Conservation (phyloP, 2,113 vertebrate genomes). For the Nyctereutes procyonoides region DNA sequence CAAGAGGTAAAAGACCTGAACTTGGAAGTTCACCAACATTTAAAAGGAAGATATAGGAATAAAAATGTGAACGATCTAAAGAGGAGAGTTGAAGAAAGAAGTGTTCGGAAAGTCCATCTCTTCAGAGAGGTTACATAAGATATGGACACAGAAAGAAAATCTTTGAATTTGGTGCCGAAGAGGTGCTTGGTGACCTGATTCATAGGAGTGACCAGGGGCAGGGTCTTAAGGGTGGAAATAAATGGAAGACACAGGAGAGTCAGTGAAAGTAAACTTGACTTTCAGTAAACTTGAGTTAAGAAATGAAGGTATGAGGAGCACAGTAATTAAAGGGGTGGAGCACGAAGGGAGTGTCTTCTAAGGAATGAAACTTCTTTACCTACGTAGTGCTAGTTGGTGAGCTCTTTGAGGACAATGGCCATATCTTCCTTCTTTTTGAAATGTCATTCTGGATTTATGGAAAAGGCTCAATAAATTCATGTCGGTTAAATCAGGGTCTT, state of each 20-base stretch:
- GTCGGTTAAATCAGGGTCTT: background rate
- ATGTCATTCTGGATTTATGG: background rate
- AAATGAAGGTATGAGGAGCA: background rate
- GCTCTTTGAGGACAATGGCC: background rate
- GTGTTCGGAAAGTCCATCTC: background rate
- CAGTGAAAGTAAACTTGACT: background rate
- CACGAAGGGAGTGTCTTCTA: background rate
- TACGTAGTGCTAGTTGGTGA: background rate
- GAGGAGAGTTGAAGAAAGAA: background rate
- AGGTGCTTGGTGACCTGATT: background rate
- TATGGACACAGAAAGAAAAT: background rate
- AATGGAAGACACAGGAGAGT: background rate
- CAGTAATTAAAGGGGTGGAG: background rate
- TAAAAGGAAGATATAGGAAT: background rate
- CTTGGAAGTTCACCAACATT: background rate
- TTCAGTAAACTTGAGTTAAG: background rate
- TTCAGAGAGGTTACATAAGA: background rate
- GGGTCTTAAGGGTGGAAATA: background rate
- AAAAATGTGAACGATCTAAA: background rate
- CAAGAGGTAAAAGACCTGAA: background rate
- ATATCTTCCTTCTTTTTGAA: background rate
- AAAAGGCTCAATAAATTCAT: conserved; percentile 2
- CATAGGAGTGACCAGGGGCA: background rate
- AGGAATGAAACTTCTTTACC: background rate
- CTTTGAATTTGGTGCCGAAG: background rate